Evolutionary conservation across 2,113 vertebrate species (phyloP).

Genomic region (Suncus etruscus): DNA sequence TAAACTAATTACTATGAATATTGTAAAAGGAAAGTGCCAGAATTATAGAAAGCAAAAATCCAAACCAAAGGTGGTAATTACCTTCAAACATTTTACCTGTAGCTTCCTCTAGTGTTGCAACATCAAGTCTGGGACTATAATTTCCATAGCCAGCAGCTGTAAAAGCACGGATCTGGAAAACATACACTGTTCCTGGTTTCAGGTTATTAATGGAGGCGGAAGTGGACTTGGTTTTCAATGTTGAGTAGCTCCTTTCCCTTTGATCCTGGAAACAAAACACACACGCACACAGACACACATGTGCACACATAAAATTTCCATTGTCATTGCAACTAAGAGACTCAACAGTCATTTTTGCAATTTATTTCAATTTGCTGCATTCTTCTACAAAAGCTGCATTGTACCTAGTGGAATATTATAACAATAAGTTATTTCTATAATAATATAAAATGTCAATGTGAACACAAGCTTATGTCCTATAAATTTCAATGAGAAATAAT

Average conservation of each 20-base stretch:
- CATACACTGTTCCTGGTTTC: constrained; percentile 97
- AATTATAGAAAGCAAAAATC: constrained; percentile 63
- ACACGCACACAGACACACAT: neutral
- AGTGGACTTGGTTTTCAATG: constrained; percentile 96
- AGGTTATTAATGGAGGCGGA: constrained; percentile 97
- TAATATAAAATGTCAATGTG: constrained; percentile 83
- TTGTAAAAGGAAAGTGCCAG: neutral
- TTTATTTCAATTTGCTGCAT: constrained; percentile 81
- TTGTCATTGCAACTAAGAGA: constrained; percentile 71
- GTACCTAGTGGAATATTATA: constrained; percentile 70
- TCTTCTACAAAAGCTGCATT: constrained; percentile 71
- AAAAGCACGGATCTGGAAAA: constrained; percentile 98
- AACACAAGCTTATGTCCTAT: constrained; percentile 71
- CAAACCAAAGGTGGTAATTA: constrained; percentile 80
- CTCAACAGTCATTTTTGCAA: constrained; percentile 70
- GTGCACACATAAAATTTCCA: constrained; percentile 75
- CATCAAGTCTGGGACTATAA: constrained; percentile 96
- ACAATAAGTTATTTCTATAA: constrained; percentile 73
- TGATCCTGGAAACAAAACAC: constrained; percentile 92
- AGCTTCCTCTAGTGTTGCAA: constrained; percentile 96
- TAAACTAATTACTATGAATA: neutral
- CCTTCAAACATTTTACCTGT: constrained; percentile 90
- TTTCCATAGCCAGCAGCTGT: constrained; percentile 97
- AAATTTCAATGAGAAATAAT: constrained; percentile 73
- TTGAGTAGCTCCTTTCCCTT: constrained; percentile 97